Evolutionary conservation across 2,888 invertebrate genomes (phyloP).

Genomic region (Selenia dentaria): DNA sequence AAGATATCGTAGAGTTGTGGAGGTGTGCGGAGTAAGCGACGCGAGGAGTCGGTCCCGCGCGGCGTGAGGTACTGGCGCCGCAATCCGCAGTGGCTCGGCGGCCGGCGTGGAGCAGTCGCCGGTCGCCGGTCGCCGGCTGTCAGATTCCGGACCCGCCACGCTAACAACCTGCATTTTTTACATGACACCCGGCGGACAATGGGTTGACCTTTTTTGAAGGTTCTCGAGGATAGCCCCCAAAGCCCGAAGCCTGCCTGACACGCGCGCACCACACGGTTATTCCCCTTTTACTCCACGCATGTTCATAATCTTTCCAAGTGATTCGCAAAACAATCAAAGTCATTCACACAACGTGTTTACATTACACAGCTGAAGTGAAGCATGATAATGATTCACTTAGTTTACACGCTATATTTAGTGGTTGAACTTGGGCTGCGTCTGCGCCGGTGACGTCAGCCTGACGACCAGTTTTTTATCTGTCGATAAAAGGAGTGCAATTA

Average conservation of each 20-base stretch:
- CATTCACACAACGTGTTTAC: constrained; percentile 46
- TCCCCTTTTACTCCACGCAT: not conserved
- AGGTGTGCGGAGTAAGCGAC: constrained; percentile 43
- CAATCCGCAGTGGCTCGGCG: constrained; percentile 3
- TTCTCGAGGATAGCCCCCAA: constrained; percentile 76
- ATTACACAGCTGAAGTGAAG: constrained; percentile 48
- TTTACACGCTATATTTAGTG: constrained; percentile 73
- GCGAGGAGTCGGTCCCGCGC: constrained; percentile 58
- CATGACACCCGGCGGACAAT: constrained; percentile 53
- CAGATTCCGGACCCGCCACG: not conserved
- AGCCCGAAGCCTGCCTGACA: constrained; percentile 23
- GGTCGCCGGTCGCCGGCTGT: not conserved
- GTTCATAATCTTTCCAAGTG: constrained; percentile 12
- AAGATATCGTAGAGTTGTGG: constrained; percentile 70
- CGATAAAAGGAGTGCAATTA: constrained; percentile 59
- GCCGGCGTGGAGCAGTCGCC: constrained; percentile 5
- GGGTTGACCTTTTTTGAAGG: constrained; percentile 45
- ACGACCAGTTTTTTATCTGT: constrained; percentile 49
- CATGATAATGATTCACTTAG: constrained; percentile 64
- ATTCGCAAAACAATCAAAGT: constrained; percentile 22
- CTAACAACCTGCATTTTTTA: constrained; percentile 69
- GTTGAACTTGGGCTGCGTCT: constrained; percentile 51
- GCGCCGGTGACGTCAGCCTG: constrained; percentile 64
- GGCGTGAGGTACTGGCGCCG: constrained; percentile 65
- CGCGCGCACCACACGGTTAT: not conserved